Base-by-base conservation (phyloP, 2,888 invertebrate species). In the Mimumesa dahlbomi region DNA sequence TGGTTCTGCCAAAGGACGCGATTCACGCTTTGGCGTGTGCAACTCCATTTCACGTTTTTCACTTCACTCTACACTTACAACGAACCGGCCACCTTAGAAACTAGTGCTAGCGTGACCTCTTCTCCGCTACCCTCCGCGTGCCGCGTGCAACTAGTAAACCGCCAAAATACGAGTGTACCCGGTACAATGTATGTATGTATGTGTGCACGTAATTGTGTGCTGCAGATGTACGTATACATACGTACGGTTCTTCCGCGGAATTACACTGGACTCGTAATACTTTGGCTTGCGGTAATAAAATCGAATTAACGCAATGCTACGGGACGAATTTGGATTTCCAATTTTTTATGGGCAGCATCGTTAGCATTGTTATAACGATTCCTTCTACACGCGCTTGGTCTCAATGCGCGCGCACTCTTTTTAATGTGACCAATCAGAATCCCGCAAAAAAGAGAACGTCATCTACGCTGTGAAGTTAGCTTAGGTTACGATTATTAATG, bases 111-210 rank as follows among this genome's bases (percentile, higher is more conserved):
- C 52, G 53, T 69, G 53, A 71, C 69, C 70, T 71, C 74, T 75
- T 61, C 40, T 46, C 53, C 31, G 18, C 42, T 49, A 43, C 65
- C 48, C 54, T 58, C 50, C 79, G 74, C 65, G 74, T 77, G 84
- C 85, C 88, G 87, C 88, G 87, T 88, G 87, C 86, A 84, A 85
- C 88, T 85, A 81, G 84, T 85, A 81, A 88, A 88, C 88, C 89
- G 89, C 89, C 89, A 89, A 89, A 88, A 88, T 82, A 82, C 76
- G 56, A 69, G 49, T 22, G 11, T 53, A 56, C 48, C 48, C 54
- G 62, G 49, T 42, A 49, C 36, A n/a, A 16, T 52, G 9, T 49
- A 13, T 53, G 38, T 57, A 21, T 19, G 19, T 48, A 18, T 38
- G 9, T 19, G 11, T 58, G 29, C 54, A 57, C 48, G 46, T 57